Base-by-base conservation (phyloP, 2,113 vertebrate species). In the Myiopsitta monachus region DNA sequence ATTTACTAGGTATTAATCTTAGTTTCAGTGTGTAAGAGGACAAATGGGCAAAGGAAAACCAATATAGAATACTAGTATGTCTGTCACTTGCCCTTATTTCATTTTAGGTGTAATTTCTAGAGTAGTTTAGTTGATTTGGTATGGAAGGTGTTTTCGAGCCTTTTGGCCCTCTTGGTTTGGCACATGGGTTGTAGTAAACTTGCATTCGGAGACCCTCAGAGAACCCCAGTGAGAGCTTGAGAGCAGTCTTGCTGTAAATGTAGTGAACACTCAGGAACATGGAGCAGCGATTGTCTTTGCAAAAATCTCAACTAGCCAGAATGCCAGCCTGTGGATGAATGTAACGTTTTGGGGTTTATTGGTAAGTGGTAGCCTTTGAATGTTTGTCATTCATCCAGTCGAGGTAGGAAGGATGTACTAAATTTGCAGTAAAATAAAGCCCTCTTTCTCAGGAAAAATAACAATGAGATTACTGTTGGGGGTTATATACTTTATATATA, bases 131-230 rank as follows among this genome's bases (percentile, higher is more conserved):
- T 83, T 51, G 39, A 2, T n/a, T 77, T 77, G 6, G 2, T 46
- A 3, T 5, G 15, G 12, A 67, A 33, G 2, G 0, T 1, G 14
- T 75, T 51, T 64, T 7, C 30, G 9, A 27, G 14, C 14, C 5
- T 82, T 82, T 82, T 76, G 89, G 4, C 10, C 4, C 2, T 64
- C 5, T 54, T 0, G 49, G 14, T 68, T 72, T 69, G 43, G 11
- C 54, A 38, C 9, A 8, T 52, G 30, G 7, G 6, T 46, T 14
- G 59, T 64, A 7, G 7, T 73, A 55, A 61, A 36, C 4, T 23
- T 88, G n/a, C 8, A 33, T 64, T 52, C 46, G 36, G 43, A 72
- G 36, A 49, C 7, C 4, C 17, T 64, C 6, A 23, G 43, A 36
- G 28, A 79, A 6, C 4, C 1, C 0, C 1, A 28, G 7, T 38